Percentiles rank a stretch among this genome's conserved stretches.
These are phyloP conservation scores for Thereva nobilitata DNA, from an alignment of 2,888 invertebrate species.

Conservation along the genomic window DNA sequence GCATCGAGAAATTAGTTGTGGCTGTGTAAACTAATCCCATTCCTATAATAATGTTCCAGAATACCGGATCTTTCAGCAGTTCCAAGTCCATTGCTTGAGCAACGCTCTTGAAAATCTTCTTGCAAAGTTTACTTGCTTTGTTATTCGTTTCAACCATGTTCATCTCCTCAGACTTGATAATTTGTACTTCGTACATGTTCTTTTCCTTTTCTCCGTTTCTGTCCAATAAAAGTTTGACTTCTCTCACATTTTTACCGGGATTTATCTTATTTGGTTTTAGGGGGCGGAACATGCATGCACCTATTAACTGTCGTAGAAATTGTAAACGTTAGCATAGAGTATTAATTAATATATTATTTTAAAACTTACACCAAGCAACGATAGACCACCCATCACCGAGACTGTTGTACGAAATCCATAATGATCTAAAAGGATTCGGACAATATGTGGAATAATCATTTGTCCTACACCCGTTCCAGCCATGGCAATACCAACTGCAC, in stretches of 20 bases:
- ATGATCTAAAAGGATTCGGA: conserved; percentile 66
- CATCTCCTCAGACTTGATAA: conserved; percentile 35
- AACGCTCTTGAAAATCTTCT: conserved; percentile 51
- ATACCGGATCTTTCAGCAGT: conserved; percentile 65
- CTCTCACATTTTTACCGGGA: conserved; percentile 51
- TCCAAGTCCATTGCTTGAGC: conserved; percentile 65
- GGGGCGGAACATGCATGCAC: conserved; percentile 64
- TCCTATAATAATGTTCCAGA: conserved; percentile 70
- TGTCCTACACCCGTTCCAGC: conserved; percentile 78
- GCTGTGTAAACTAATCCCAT: conserved; percentile 70
- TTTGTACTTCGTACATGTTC: conserved; percentile 29
- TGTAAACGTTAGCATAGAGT: not conserved
- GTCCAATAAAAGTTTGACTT: conserved; percentile 48
- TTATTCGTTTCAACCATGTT: conserved; percentile 43
- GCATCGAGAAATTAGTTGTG: conserved; percentile 71
- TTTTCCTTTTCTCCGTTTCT: conserved; percentile 23
- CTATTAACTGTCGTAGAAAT: conserved; percentile 59
- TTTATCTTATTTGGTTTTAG: conserved; percentile 60
- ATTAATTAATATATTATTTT: not conserved
- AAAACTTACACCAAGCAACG: conserved; percentile 67
- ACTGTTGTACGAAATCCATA: conserved; percentile 70
- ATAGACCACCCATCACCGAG: conserved; percentile 65
- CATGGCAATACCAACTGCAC: conserved; percentile 75
- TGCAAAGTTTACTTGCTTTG: conserved; percentile 44
- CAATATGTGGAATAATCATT: conserved; percentile 73